Percentiles rank a stretch among this genome's conserved stretches.
phyloP scores from a whole-genome alignment of 2,797 vertebrate species.

The Columba guinea region DNA sequence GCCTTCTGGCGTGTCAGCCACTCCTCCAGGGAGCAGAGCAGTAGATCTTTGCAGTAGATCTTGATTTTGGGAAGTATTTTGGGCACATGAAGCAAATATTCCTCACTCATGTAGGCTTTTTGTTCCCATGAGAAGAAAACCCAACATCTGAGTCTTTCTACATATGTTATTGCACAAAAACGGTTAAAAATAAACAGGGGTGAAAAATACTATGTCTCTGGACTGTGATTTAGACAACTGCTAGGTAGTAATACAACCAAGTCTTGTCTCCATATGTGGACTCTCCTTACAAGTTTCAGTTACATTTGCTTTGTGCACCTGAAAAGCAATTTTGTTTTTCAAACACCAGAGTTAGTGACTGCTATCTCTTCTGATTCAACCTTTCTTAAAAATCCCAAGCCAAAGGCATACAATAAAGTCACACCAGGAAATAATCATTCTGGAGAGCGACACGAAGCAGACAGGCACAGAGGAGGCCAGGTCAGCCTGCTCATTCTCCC shows the following conservation, averaged over 20 bases:
- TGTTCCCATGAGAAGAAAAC: not conserved
- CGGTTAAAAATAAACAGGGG: not conserved
- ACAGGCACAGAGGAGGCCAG: not conserved
- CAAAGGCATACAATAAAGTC: not conserved
- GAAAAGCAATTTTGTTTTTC: not conserved
- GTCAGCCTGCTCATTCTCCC: not conserved
- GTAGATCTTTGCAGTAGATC: not conserved
- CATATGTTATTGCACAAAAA: not conserved
- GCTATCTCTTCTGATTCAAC: not conserved
- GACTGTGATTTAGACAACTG: not conserved
- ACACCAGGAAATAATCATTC: not conserved
- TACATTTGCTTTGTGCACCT: not conserved
- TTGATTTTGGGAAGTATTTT: not conserved
- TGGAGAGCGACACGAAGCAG: not conserved
- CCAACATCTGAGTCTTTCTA: not conserved
- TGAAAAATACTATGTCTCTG: not conserved
- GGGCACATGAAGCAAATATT: not conserved
- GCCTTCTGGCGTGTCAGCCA: too few species aligned
- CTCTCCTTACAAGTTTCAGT: not conserved
- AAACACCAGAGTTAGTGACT: not conserved
- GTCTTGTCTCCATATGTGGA: not conserved
- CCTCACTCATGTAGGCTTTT: not conserved
- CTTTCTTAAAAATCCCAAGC: not conserved
- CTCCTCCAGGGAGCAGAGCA: not conserved
- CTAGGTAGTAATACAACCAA: not conserved